phyloP scores from a whole-genome alignment of 2,888 invertebrate species.

The Athripsodes cinereus region DNA sequence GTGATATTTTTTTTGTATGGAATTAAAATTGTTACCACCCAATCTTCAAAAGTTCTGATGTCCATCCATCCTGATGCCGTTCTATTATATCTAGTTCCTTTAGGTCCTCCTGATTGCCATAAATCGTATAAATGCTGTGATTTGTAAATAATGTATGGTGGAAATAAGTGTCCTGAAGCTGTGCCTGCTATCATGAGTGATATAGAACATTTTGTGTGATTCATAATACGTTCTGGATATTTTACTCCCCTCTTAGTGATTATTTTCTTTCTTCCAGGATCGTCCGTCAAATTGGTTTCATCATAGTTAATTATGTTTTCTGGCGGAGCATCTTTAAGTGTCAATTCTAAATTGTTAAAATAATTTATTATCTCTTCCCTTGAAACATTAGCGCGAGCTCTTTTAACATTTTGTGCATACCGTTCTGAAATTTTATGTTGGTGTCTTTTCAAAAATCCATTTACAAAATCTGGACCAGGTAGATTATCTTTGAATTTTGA shows the following conservation, averaged over 20 bases:
- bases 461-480: constrained; percentile 22
- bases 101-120: constrained; percentile 30
- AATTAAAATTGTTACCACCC: constrained; percentile 28
- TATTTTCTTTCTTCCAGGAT: constrained; percentile 32
- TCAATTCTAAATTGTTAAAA: constrained; percentile 21
- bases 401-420: constrained; percentile 19
- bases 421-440: constrained; percentile 17
- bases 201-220: not conserved
- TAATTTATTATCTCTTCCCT: constrained; percentile 14
- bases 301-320: constrained; percentile 34
- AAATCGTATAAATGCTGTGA: constrained; percentile 31
- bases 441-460: constrained; percentile 20
- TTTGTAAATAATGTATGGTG: constrained; percentile 14
- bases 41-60: constrained; percentile 27
- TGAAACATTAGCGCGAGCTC: constrained; percentile 15
- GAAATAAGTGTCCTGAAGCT: not conserved
- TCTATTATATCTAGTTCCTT: constrained; percentile 31
- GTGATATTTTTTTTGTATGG: constrained; percentile 28
- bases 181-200: not conserved
- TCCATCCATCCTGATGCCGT: constrained; percentile 30
- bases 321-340: constrained; percentile 25
- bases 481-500: constrained; percentile 23
- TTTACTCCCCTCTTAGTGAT: constrained; percentile 30
- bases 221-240: constrained; percentile 30
- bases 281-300: constrained; percentile 34